Evolutionary conservation across 2,888 invertebrate species (phyloP), one percentile per base, ranked within the genome.

Genomic region (Agonopterix subpropinquella): DNA sequence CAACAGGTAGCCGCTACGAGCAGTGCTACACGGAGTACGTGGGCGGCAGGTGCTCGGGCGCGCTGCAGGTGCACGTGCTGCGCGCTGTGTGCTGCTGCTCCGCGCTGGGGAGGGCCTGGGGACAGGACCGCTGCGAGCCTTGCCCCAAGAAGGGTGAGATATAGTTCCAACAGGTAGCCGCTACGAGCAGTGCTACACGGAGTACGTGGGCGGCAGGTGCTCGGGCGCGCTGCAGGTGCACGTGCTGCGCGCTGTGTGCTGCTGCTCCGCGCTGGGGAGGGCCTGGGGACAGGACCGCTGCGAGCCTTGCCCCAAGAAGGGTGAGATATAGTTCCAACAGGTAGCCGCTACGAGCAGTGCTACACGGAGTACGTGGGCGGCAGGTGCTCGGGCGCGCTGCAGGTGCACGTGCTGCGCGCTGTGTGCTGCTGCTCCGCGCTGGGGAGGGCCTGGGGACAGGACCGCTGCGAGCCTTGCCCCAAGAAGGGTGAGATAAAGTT

Each of bases 381-480:
- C 0, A 91, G 92, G 51, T 96, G 96, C 67, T 76, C 90, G 0
- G 84, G 88, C 56, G 89, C 93, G 0, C 82, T 96, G 47, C 92
- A 92, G 48, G 92, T 93, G 0, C 81, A 91, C 37, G 95, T 93
- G 68, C 89, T 91, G 43, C 91, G 91, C 53, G 91, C 91, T 43
- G 89, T 93, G 10, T 96, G 96, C 74, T 96, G 96, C 73, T 96
- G 96, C 76, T 92, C 94, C 0, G 89, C 92, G 3, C 90, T 96
- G 0, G 96, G 96, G 11, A 89, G 89, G 57, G 93, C 92, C 0
- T 94, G 94, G 94, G 93, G 93, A 4, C 92, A 92, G 66, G 89
- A 89, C 15, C 90, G 90, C 56, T 95, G 95, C 68, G 93, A 95
- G 58, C 77, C 91, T 1, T 95, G 95, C 63, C 95, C 95, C 1